Base-by-base conservation (phyloP, 1,140 invertebrate genomes). In the Drosophila lacertosa region DNA sequence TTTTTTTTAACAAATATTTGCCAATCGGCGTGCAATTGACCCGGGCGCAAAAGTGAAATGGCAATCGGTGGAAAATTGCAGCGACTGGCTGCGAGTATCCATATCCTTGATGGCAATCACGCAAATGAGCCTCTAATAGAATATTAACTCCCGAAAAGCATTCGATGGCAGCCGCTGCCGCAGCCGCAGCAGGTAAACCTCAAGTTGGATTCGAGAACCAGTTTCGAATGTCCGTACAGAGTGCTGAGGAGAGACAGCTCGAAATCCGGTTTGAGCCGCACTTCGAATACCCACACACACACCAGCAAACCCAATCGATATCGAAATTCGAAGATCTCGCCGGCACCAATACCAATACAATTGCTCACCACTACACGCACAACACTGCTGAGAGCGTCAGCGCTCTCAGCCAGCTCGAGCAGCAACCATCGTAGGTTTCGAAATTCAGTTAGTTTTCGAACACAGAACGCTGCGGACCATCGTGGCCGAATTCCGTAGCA, bases 61-160 rank as follows among this genome's bases (percentile, higher is more conserved):
- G 22, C 37, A 71, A 62, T 48, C 24, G 60, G 39, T 65, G 33
- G 33, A 37, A 60, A 54, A 54, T 64, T 55, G 63, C 64, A 80
- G n/a, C 45, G 68, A 57, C 44, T 40, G 59, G 39, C 22, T 16
- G 37, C 33, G 18, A 54, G 33, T 48, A 35, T 60, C 16, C 74
- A 77, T 68, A 81, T 90, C 76, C 81, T 90, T 79, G 71, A 82
- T 90, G 74, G 78, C 74, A 88, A 89, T 90, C 84, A 80, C 78
- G 67, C 89, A 90, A 90, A 90, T 90, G 81, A 90, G 79, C 72
- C 86, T 76, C 82, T 90, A 90, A 90, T 90, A 89, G 89, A 90
- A 88, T 89, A 90, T 90, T 90, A 90, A 89, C 89, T 80, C 71
- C 68, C 69, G 69, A 75, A 81, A 81, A 83, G 68, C 82, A 69